Conservation (phyloP, 2,797 vertebrate genomes). For the Myoxocephalus aenaeus region DNA sequence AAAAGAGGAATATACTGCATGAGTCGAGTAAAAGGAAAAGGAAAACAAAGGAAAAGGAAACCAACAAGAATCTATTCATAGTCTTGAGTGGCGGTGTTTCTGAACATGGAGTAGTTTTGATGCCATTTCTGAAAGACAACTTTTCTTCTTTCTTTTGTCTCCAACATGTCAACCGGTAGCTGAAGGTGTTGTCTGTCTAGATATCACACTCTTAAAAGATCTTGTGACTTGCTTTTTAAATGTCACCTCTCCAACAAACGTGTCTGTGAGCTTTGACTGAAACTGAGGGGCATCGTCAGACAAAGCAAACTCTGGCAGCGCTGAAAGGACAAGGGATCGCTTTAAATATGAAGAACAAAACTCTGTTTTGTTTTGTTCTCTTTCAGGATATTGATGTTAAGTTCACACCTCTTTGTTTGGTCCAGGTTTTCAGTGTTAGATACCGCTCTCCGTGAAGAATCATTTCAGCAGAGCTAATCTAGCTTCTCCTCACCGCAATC, state of each 20-base stretch:
- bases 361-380: conserved; percentile 18
- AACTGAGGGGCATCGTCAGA: conserved; percentile 18
- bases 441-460: conserved; percentile 25
- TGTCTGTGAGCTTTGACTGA: conserved; percentile 42
- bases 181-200: conserved; percentile 58
- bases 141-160: conserved; percentile 55
- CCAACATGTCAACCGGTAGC: conserved; percentile 60
- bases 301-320: conserved; percentile 10
- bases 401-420: conserved; percentile 8
- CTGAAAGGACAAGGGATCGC: conserved; percentile 26
- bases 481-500: conserved; percentile 33
- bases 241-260: conserved; percentile 45
- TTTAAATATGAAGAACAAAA: conserved; percentile 40
- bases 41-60: conserved; percentile 32
- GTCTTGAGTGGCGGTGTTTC: conserved; percentile 44
- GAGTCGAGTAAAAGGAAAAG: conserved; percentile 8
- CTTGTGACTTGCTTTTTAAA: conserved; percentile 64
- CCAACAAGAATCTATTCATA: conserved; percentile 43
- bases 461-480: conserved; percentile 41
- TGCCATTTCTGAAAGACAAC: conserved; percentile 53
- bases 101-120: conserved; percentile 54
- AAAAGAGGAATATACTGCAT: conserved; percentile 10
- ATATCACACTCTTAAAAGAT: conserved; percentile 48
- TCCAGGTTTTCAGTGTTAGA: conserved; percentile 37
- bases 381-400: conserved; percentile 35